Evolutionary conservation across 1,140 invertebrate genomes (phyloP).

Genomic region (Zaprionus ghesquierei): DNA sequence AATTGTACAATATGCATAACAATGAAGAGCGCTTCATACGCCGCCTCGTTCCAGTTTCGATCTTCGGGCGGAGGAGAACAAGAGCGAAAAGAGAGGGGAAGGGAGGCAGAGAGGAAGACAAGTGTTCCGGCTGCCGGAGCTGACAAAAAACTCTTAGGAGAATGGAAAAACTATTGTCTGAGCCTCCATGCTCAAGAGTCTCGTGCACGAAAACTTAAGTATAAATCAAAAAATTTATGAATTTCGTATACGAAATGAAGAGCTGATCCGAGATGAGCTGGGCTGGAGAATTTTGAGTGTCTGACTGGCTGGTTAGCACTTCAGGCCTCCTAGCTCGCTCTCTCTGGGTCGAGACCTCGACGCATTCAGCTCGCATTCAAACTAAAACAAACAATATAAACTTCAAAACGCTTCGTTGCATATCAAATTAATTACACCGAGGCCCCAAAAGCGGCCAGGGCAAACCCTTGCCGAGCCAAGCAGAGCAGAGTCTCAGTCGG

Average conservation of each 20-base stretch:
- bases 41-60: constrained; percentile 52
- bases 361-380: constrained; percentile 37
- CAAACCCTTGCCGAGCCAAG: background rate
- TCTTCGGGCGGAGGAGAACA: background rate
- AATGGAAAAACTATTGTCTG: constrained; percentile 71
- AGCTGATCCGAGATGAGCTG: constrained; percentile 14
- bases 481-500: background rate
- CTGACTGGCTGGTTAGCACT: constrained; percentile 43
- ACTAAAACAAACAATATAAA: constrained; percentile 80
- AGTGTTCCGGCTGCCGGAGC: constrained; percentile 62
- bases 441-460: constrained; percentile 49
- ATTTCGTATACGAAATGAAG: constrained; percentile 54
- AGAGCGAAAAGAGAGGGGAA: background rate
- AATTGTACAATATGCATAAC: constrained; percentile 78
- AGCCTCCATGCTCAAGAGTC: constrained; percentile 14
- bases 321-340: constrained; percentile 20
- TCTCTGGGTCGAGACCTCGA: constrained; percentile 53
- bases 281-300: constrained; percentile 34
- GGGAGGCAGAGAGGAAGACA: constrained; percentile 34
- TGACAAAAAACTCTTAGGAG: constrained; percentile 43
- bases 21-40: constrained; percentile 53
- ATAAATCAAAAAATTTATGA: constrained; percentile 75
- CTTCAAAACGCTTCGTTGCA: constrained; percentile 79
- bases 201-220: constrained; percentile 52
- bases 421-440: constrained; percentile 78